Percentiles rank a stretch among this genome's conserved stretches.
Evolutionary conservation across 2,888 invertebrate genomes (phyloP).

Genomic region (Scaptomyza parva): DNA sequence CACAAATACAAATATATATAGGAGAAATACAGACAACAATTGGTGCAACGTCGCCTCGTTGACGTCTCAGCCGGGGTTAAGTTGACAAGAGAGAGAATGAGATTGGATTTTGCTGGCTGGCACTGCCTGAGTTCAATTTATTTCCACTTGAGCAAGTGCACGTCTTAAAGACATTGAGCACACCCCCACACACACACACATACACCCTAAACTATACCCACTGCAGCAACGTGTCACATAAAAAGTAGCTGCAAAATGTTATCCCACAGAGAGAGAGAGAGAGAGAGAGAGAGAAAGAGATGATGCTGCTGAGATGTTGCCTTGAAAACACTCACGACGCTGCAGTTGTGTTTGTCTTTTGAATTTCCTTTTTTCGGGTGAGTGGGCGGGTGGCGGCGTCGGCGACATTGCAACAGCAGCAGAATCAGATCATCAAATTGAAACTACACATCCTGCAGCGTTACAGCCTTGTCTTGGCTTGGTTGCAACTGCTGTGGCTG

Average conservation of each 20-base stretch:
- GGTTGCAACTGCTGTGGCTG: slow-evolving; percentile 12
- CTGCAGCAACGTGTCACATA: slow-evolving; percentile 32
- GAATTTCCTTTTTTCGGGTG: slow-evolving; percentile 52
- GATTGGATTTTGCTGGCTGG: slow-evolving; percentile 75
- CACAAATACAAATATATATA: slow-evolving; percentile 44
- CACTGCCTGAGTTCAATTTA: slow-evolving; percentile 80
- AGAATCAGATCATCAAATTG: slow-evolving; percentile 76
- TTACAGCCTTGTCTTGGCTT: slow-evolving; percentile 29
- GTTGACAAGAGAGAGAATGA: slow-evolving; percentile 74
- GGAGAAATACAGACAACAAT: slow-evolving; percentile 66
- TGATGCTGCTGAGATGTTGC: slow-evolving; percentile 48
- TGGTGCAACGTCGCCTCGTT: slow-evolving; percentile 58
- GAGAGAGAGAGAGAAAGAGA: no score
- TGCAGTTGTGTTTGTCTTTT: slow-evolving; percentile 66
- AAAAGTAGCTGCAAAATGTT: slow-evolving; percentile 74
- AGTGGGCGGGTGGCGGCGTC: no score
- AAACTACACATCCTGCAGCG: slow-evolving; percentile 61
- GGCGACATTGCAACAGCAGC: no score
- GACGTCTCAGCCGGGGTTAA: slow-evolving; percentile 72
- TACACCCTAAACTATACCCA: neutral
- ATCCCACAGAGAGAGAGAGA: slow-evolving; percentile 45
- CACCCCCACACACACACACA: neutral
- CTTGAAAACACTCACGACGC: slow-evolving; percentile 61
- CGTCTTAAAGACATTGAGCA: slow-evolving; percentile 66
- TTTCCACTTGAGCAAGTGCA: slow-evolving; percentile 83